These are phyloP conservation scores for Lypha dubia DNA, from an alignment of 2,888 invertebrate species.

Conservation along the genomic window DNA sequence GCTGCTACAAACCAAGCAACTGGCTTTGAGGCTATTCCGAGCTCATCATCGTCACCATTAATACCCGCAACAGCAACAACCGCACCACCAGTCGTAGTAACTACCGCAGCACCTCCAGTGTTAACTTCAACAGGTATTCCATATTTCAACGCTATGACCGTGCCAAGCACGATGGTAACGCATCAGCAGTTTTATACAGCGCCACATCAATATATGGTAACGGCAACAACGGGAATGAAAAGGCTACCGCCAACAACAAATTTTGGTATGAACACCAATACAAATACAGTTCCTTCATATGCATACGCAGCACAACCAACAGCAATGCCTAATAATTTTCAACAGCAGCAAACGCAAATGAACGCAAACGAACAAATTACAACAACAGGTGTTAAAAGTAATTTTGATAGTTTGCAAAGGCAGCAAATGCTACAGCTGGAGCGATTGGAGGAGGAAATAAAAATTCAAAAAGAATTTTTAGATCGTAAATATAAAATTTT, in stretches of 20 bases:
- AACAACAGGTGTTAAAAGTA: neutral
- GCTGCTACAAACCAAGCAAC: neutral
- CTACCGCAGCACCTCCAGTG: neutral
- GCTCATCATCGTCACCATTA: slow-evolving; percentile 37
- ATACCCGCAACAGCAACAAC: neutral
- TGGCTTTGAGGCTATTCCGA: slow-evolving; percentile 5
- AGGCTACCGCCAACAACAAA: no score
- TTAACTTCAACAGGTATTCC: slow-evolving; percentile 10
- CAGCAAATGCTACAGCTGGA: slow-evolving; percentile 27
- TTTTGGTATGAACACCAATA: no score
- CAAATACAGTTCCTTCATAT: no score
- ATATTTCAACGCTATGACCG: neutral
- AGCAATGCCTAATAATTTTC: no score
- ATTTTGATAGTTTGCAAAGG: slow-evolving; percentile 1
- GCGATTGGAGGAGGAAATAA: slow-evolving; percentile 19
- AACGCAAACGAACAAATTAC: neutral
- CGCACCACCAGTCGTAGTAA: neutral
- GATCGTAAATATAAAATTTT: slow-evolving; percentile 39
- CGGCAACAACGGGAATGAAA: no score
- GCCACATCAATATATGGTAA: no score
- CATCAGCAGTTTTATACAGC: no score
- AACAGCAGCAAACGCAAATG: no score
- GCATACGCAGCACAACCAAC: no score
- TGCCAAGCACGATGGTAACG: no score
- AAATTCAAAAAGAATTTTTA: slow-evolving; percentile 32